Evolutionary conservation across 2,888 invertebrate genomes (phyloP).

Genomic region (Dicyrtomina minuta): DNA sequence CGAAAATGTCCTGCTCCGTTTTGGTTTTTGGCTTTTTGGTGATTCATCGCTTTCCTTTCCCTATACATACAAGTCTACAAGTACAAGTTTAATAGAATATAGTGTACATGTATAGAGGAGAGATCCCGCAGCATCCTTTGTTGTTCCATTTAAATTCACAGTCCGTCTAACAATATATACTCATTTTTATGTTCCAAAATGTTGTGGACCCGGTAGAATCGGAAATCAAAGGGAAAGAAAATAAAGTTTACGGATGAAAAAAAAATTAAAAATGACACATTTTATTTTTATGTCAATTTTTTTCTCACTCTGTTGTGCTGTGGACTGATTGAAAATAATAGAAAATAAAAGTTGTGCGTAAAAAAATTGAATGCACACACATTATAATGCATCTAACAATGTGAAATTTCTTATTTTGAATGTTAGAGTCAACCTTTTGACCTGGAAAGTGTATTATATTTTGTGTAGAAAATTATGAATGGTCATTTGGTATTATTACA

Average conservation of each 20-base stretch:
- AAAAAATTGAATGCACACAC: constrained; percentile 9
- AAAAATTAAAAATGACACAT: not conserved
- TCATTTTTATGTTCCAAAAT: too few relatives aligned
- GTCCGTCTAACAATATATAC: too few relatives aligned
- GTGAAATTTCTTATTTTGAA: not conserved
- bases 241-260: too few relatives aligned
- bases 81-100: too few relatives aligned
- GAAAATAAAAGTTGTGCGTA: not conserved
- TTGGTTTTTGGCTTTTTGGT: too few relatives aligned
- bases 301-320: constrained; percentile 4
- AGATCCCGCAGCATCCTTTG: too few relatives aligned
- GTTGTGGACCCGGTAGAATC: too few relatives aligned
- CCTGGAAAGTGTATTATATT: constrained; percentile 11
- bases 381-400: not conserved
- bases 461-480: not conserved
- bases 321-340: not conserved
- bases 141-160: too few relatives aligned
- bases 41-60: too few relatives aligned
- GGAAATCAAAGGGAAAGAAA: too few relatives aligned
- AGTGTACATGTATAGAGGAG: too few relatives aligned
- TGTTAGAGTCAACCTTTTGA: constrained; percentile 27
- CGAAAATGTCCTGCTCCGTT: not conserved
- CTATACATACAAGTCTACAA: too few relatives aligned
- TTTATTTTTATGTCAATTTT: constrained; percentile 8
- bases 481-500: not conserved